A percentile compares a stretch with the other conserved stretches of the same genome.
phyloP scores from a whole-genome alignment of 1,140 invertebrate species.

The Atta cephalotes region DNA sequence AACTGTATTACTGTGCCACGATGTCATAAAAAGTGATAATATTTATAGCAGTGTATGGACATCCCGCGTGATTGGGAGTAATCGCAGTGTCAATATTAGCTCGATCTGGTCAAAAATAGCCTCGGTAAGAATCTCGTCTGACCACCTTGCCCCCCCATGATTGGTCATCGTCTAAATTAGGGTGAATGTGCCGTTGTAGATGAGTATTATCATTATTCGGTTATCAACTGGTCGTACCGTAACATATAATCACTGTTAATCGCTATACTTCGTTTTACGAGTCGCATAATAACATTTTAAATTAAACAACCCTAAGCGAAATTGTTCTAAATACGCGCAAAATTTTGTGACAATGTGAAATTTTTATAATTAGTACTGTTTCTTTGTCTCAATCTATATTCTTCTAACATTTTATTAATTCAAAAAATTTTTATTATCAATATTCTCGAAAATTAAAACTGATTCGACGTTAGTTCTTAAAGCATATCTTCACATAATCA shows the following conservation, averaged over 20 bases:
- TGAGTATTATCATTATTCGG: slow-evolving; percentile 42
- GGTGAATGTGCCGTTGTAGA: slow-evolving; percentile 72
- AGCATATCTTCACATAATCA: too few relatives aligned
- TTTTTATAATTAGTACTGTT: too few relatives aligned
- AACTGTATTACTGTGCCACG: neutral
- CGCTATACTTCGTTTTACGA: slow-evolving; percentile 18
- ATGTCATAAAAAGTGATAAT: slow-evolving; percentile 36
- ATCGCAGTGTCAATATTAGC: slow-evolving; percentile 74
- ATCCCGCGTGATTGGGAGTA: slow-evolving; percentile 65
- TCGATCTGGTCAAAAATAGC: slow-evolving; percentile 75
- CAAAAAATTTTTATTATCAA: too few relatives aligned
- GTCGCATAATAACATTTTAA: neutral
- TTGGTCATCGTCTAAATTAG: slow-evolving; percentile 72
- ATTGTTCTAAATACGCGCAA: neutral
- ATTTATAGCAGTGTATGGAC: slow-evolving; percentile 60
- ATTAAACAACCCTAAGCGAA: slow-evolving; percentile 9
- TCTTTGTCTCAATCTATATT: neutral
- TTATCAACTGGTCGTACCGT: slow-evolving; percentile 22
- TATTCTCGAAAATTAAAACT: too few relatives aligned
- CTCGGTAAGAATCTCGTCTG: slow-evolving; percentile 71
- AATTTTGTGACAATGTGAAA: neutral
- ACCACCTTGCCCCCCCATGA: slow-evolving; percentile 69
- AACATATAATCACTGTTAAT: neutral
- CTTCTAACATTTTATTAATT: too few relatives aligned
- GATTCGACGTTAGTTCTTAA: too few relatives aligned